phyloP scores from a whole-genome alignment of 2,888 invertebrate genomes.

The Drosophila putrida region DNA sequence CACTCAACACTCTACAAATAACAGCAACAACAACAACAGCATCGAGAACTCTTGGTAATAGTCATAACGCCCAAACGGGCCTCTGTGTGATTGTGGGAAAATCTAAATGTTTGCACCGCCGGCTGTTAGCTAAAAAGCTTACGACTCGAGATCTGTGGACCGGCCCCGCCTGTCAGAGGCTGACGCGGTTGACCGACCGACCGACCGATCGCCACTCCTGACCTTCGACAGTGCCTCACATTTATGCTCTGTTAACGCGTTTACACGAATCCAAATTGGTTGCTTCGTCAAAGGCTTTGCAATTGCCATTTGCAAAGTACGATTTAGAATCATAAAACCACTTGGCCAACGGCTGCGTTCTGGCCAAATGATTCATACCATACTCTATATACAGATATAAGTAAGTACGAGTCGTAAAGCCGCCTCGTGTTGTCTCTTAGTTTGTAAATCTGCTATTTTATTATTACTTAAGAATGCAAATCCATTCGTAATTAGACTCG shows the following conservation, averaged over 20 bases:
- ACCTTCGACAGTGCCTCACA: conserved; percentile 62
- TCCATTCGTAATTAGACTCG: conserved; percentile 60
- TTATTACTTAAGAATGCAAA: conserved; percentile 53
- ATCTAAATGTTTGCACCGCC: conserved; percentile 32
- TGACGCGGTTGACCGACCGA: conserved; percentile 48
- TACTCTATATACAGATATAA: conserved; percentile 13
- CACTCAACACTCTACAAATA: conserved; percentile 33
- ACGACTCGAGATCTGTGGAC: conserved; percentile 6
- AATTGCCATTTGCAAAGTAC: conserved; percentile 41
- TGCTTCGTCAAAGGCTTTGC: conserved; percentile 48
- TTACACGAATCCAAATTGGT: conserved; percentile 59
- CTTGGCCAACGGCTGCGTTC: conserved; percentile 28
- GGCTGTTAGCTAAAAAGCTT: conserved; percentile 12
- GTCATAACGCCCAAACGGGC: conserved; percentile 56
- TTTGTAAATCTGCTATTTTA: conserved; percentile 10
- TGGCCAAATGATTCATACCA: conserved; percentile 59
- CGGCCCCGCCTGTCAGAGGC: conserved; percentile 41
- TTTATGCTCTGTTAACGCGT: conserved; percentile 63
- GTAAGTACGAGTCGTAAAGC: conserved; percentile 7
- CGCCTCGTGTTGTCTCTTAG: conserved; percentile 5
- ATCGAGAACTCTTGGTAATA: conserved; percentile 12
- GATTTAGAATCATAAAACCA: conserved; percentile 15
- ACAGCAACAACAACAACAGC: conserved; percentile 2
- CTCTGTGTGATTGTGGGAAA: conserved; percentile 63
- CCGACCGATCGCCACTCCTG: conserved; percentile 40